These are phyloP conservation scores for Pseudanteris insignis DNA, from an alignment of 2,888 invertebrate genomes.

Conservation along the genomic window DNA sequence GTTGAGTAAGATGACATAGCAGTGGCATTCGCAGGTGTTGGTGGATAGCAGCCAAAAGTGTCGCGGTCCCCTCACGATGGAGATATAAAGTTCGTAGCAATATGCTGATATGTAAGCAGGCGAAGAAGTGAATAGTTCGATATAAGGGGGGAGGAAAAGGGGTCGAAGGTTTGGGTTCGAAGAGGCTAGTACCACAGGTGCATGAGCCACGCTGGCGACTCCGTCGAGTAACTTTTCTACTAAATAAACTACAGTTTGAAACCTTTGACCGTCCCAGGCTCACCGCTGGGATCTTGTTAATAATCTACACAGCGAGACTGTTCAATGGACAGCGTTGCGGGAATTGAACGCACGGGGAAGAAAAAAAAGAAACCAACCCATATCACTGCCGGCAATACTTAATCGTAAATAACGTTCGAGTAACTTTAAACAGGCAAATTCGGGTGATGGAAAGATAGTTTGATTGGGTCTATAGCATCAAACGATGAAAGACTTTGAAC, in stretches of 20 bases:
- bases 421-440: slow-evolving; percentile 10
- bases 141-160: neutral
- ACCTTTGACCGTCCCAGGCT: slow-evolving; percentile 45
- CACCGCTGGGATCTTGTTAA: slow-evolving; percentile 43
- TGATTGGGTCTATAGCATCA: too few species aligned
- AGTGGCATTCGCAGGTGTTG: slow-evolving; percentile 37
- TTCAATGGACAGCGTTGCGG: slow-evolving; percentile 33
- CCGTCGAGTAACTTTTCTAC: slow-evolving; percentile 51
- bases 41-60: slow-evolving; percentile 34
- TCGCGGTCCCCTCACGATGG: slow-evolving; percentile 14
- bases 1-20: slow-evolving; percentile 43
- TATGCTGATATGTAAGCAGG: slow-evolving; percentile 52
- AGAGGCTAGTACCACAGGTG: slow-evolving; percentile 45
- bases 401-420: slow-evolving; percentile 20
- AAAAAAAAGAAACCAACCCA: neutral
- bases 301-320: slow-evolving; percentile 45
- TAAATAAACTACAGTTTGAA: slow-evolving; percentile 57
- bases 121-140: neutral
- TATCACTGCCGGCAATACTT: slow-evolving; percentile 25
- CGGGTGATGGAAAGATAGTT: neutral
- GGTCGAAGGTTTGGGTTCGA: slow-evolving; percentile 8
- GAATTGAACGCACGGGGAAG: slow-evolving; percentile 11
- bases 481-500: too few species aligned
- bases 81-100: slow-evolving; percentile 53
- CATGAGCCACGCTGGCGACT: slow-evolving; percentile 36